Conservation (phyloP, 2,113 vertebrate species). For the Holacanthus passer region DNA sequence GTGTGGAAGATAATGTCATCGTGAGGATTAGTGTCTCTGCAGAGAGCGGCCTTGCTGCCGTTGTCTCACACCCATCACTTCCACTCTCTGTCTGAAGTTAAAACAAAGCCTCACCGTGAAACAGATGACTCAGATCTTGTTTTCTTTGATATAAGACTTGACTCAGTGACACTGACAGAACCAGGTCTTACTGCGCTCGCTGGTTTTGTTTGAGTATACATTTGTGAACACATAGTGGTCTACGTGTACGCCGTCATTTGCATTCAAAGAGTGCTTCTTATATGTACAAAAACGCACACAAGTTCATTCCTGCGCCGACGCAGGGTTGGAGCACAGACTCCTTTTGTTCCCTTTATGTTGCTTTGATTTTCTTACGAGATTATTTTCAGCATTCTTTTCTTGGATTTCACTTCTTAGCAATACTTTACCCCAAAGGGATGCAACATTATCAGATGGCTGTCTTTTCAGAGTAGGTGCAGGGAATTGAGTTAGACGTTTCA, state of each 20-base stretch:
- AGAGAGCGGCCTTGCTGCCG: conserved; percentile 51
- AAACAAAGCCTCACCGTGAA: conserved; percentile 67
- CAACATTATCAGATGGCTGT: conserved; percentile 68
- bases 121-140: conserved; percentile 67
- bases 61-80: conserved; percentile 72
- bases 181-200: conserved; percentile 49
- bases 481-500: conserved; percentile 71
- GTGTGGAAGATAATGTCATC: conserved; percentile 76
- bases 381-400: conserved; percentile 64
- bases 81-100: conserved; percentile 61
- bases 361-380: conserved; percentile 66
- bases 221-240: background rate
- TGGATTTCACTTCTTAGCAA: conserved; percentile 61
- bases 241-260: background rate
- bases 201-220: conserved; percentile 31
- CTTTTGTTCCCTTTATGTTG: conserved; percentile 39
- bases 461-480: conserved; percentile 56
- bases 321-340: background rate
- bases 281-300: conserved; percentile 12
- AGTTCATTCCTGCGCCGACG: conserved; percentile 10
- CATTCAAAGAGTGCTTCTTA: background rate
- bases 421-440: conserved; percentile 69
- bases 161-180: conserved; percentile 73
- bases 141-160: conserved; percentile 71
- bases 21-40: conserved; percentile 73